A percentile compares a stretch with the other conserved stretches of the same genome.
Evolutionary conservation across 2,113 vertebrate genomes (phyloP).

Genomic region (Oryzias celebensis): DNA sequence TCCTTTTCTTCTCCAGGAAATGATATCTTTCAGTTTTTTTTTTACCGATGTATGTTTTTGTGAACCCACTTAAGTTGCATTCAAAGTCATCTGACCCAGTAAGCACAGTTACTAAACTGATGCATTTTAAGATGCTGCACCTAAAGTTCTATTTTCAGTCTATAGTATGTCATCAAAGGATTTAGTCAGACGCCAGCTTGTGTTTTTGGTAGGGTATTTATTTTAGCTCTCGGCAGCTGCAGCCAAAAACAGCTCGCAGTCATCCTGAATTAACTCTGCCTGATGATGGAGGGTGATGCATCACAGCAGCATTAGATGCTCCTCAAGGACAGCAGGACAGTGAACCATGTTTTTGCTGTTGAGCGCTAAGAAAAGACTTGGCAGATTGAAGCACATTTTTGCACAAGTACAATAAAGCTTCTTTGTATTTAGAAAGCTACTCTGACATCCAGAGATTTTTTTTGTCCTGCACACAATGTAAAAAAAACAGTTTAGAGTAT

Average conservation of each 20-base stretch:
- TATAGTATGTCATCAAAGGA: neutral
- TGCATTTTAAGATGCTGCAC: too few species aligned
- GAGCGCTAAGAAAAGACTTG: constrained; percentile 9
- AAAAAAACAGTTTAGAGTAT: too few species aligned
- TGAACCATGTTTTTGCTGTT: constrained; percentile 20
- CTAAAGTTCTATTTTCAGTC: neutral
- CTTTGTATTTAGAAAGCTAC: too few species aligned
- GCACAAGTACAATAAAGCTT: too few species aligned
- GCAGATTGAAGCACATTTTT: neutral
- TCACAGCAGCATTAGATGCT: constrained; percentile 9
- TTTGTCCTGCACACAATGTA: too few species aligned
- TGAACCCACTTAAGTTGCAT: too few species aligned
- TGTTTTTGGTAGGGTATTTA: neutral
- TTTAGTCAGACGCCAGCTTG: neutral
- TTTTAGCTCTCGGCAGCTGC: constrained; percentile 1
- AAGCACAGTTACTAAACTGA: too few species aligned
- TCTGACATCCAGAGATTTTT: too few species aligned
- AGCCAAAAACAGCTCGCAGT: constrained; percentile 19
- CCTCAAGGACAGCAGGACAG: constrained; percentile 10
- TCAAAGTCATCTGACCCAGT: neutral
- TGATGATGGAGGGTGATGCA: constrained; percentile 15
- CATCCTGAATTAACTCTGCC: constrained; percentile 12
- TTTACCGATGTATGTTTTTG: too few species aligned
- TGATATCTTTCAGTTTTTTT: too few species aligned
- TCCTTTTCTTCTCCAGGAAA: too few species aligned